Conservation (phyloP, 2,888 invertebrate genomes). For the Sthenelais limicola region DNA sequence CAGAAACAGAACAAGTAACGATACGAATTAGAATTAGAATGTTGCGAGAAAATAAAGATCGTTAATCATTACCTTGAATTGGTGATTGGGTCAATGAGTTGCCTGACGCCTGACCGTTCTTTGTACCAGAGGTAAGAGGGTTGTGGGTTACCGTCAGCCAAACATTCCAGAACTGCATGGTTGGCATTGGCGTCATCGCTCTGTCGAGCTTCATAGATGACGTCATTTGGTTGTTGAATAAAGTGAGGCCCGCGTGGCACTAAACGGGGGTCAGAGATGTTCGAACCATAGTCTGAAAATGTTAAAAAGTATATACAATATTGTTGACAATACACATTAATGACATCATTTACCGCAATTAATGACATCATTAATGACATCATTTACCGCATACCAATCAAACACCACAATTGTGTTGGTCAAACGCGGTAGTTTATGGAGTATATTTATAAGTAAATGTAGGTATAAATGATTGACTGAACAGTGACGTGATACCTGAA, state of each 20-base stretch:
- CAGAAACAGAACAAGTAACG: too few relatives aligned
- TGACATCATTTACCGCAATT: too few relatives aligned
- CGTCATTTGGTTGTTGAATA: slow-evolving; percentile 86
- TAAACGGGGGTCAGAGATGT: slow-evolving; percentile 84
- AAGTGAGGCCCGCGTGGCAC: slow-evolving; percentile 92
- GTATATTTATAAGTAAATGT: too few relatives aligned
- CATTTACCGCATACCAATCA: too few relatives aligned
- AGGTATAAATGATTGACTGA: too few relatives aligned
- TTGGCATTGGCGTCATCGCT: not conserved
- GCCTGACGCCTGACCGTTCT: slow-evolving; percentile 44
- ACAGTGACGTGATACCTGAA: too few relatives aligned
- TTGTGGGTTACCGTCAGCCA: slow-evolving; percentile 83
- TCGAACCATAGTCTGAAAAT: slow-evolving; percentile 88
- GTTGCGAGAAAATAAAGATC: not conserved
- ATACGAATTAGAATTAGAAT: too few relatives aligned
- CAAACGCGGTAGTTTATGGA: too few relatives aligned
- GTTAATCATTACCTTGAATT: not conserved
- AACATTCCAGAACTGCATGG: slow-evolving; percentile 67
- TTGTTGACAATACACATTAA: too few relatives aligned
- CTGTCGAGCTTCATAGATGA: slow-evolving; percentile 80
- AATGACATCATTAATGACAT: too few relatives aligned
- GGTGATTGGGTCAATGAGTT: slow-evolving; percentile 42
- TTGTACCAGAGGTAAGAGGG: slow-evolving; percentile 78
- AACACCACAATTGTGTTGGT: too few relatives aligned
- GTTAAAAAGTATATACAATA: too few relatives aligned